Evolutionary conservation across 2,888 invertebrate species (phyloP), one percentile per base, ranked within the genome.

Genomic region (Nomada fucata): DNA sequence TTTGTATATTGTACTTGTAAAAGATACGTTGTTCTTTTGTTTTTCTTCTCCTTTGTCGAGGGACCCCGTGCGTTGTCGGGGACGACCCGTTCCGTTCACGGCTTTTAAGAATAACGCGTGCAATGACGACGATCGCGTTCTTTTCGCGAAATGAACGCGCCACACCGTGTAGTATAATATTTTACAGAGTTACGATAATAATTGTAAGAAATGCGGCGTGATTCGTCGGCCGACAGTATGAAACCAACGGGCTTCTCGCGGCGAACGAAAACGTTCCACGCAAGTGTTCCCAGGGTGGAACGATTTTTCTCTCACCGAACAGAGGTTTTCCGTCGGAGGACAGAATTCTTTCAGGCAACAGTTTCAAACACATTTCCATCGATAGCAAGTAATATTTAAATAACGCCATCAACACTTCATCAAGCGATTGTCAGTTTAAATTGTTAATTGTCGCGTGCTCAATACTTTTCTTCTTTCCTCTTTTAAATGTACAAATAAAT

Each of bases 1-100:
- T 79, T 73, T 73, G 63, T 72, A 80, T 36, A 64, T 70, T 74
- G 5, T 65, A 74, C 61, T 79, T 70, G 59, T 59, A 44, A 79
- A 52, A 60, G 36, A n/a, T 36, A 47, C 10, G 44, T 71, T 60
- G 3, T 57, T 68, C n/a, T 53, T 53, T 26, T 7, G 0, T 36
- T 36, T 36, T 36, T 36, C 5, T 36, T 36, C 36, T 36, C 7
- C 7, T 52, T 52, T 52, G 5, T n/a, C 42, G 47, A 36, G 36
- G 36, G 26, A 44, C 42, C 23, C 63, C 29, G 13, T 23, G 52
- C 60, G 50, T 20, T 18, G 1, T 23, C 23, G 36, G 50, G 44
- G 50, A 11, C 13, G 42, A 23, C 36, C 55, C 57, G 55, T 69
- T 65, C 36, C 68, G 47, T 60, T 36, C n/a, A 52, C 47, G 47